Evolutionary conservation across 2,888 invertebrate species (phyloP).

Genomic region (Scaptomyza flava): DNA sequence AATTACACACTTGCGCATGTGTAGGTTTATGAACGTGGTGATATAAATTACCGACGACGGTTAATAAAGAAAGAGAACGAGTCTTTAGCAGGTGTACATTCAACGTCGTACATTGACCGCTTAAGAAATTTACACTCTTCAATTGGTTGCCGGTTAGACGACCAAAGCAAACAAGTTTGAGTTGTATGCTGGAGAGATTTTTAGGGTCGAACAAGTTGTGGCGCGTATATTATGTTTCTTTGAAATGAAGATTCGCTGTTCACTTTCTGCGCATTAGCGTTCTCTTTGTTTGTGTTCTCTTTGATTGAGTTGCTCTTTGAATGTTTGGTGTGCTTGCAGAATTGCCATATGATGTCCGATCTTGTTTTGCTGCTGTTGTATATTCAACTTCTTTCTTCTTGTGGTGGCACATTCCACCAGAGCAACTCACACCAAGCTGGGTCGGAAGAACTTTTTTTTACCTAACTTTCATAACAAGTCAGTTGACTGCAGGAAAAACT

Average conservation of each 20-base stretch:
- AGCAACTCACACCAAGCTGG: constrained; percentile 36
- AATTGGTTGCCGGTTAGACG: constrained; percentile 6
- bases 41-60: constrained; percentile 44
- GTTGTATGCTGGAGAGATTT: constrained; percentile 58
- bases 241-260: constrained; percentile 36
- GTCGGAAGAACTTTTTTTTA: constrained; percentile 69
- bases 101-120: constrained; percentile 68
- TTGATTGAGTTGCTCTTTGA: constrained; percentile 22
- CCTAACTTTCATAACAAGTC: constrained; percentile 76
- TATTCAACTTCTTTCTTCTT: constrained; percentile 41
- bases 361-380: constrained; percentile 16
- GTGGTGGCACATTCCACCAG: constrained; percentile 11
- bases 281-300: constrained; percentile 32
- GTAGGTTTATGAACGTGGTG: constrained; percentile 31
- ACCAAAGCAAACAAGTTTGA: constrained; percentile 61
- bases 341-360: constrained; percentile 40
- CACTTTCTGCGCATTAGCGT: constrained; percentile 20
- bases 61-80: constrained; percentile 33
- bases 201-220: constrained; percentile 20
- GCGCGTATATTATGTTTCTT: constrained; percentile 47
- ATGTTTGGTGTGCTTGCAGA: constrained; percentile 9
- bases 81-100: constrained; percentile 64
- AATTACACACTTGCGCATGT: constrained; percentile 22
- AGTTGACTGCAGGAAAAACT: constrained; percentile 55
- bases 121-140: constrained; percentile 40